Evolutionary conservation across 2,888 invertebrate species (phyloP).

Genomic region (Loripinus fragilis): DNA sequence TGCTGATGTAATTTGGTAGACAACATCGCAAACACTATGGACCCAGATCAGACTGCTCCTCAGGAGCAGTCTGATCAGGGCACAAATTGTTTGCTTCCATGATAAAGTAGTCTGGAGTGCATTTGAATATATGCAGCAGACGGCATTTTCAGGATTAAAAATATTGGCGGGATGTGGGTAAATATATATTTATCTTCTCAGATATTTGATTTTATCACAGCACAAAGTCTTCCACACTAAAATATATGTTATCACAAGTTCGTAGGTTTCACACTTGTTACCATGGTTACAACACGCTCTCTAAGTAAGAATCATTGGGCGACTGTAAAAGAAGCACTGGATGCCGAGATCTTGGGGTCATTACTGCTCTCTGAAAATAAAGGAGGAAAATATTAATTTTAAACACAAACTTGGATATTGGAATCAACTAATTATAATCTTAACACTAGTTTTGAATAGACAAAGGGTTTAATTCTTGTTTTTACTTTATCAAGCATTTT

Average conservation of each 20-base stretch:
- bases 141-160: too few relatives aligned
- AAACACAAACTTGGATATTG: too few relatives aligned
- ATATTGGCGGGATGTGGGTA: neutral
- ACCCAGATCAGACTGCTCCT: neutral
- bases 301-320: slow-evolving; percentile 53
- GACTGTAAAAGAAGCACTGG: slow-evolving; percentile 63
- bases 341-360: slow-evolving; percentile 66
- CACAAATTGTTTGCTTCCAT: too few relatives aligned
- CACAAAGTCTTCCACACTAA: slow-evolving; percentile 6
- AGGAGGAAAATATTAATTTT: neutral
- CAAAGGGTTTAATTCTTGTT: too few relatives aligned
- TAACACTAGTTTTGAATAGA: too few relatives aligned
- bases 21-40: neutral
- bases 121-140: too few relatives aligned
- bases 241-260: neutral
- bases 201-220: slow-evolving; percentile 6
- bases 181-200: neutral
- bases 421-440: too few relatives aligned
- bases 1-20: neutral
- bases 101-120: too few relatives aligned
- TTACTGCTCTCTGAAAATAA: slow-evolving; percentile 62
- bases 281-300: slow-evolving; percentile 52
- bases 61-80: too few relatives aligned
- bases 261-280: neutral
- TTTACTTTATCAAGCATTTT: too few relatives aligned